Evolutionary conservation across 2,113 vertebrate species (phyloP).

Genomic region (Pampusana beccarii): DNA sequence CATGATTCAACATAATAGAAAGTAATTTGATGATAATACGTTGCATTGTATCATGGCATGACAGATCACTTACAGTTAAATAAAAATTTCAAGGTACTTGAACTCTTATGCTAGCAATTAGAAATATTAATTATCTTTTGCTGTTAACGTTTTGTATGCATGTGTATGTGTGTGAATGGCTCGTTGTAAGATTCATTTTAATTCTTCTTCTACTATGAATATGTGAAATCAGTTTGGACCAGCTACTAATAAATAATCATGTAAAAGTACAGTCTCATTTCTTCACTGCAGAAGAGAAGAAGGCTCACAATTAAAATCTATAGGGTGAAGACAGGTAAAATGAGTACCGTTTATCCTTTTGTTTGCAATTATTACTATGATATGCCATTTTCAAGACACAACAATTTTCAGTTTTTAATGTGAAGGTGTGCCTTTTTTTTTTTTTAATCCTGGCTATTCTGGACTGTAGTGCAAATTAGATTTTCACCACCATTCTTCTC

Average conservation of each 20-base stretch:
- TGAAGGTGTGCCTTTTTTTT: neutral
- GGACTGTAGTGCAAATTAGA: neutral
- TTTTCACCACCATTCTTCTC: neutral
- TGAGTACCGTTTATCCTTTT: neutral
- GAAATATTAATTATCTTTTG: slow-evolving; percentile 2
- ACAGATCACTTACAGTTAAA: neutral
- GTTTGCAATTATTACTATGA: neutral
- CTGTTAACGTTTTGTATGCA: neutral
- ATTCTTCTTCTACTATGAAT: neutral
- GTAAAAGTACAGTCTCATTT: neutral
- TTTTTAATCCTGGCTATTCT: neutral
- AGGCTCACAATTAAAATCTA: slow-evolving; percentile 8
- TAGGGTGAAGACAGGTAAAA: neutral
- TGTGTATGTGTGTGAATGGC: neutral
- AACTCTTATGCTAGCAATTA: neutral
- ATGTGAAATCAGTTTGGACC: neutral
- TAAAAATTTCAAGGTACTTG: neutral
- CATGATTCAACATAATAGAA: neutral
- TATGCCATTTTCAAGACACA: neutral
- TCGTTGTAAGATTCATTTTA: neutral
- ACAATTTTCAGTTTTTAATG: slow-evolving; percentile 42
- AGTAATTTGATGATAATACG: neutral
- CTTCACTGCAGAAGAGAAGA: neutral
- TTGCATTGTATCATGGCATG: neutral
- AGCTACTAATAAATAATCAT: neutral